Evolutionary conservation across 2,113 vertebrate species (phyloP).

Genomic region (Leptosomus discolor): DNA sequence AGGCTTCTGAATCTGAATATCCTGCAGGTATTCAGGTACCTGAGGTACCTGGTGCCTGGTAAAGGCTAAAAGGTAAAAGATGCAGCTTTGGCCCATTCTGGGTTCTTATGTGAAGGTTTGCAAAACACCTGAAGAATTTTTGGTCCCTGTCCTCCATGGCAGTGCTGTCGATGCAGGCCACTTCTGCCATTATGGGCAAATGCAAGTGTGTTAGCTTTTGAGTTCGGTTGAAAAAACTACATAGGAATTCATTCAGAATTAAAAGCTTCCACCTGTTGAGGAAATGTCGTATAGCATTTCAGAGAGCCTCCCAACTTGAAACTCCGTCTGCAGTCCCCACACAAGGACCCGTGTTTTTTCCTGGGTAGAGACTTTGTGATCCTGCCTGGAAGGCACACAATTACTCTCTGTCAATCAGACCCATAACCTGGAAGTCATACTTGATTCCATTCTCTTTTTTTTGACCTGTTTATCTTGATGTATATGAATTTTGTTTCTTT

Average conservation of each 20-base stretch:
- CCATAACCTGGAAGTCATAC: background rate
- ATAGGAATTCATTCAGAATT: background rate
- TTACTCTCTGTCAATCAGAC: background rate
- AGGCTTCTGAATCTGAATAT: background rate
- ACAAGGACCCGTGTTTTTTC: conserved; percentile 4
- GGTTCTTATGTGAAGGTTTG: background rate
- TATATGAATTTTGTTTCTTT: conserved; percentile 10
- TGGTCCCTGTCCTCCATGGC: background rate
- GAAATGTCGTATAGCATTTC: background rate
- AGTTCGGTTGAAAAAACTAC: background rate
- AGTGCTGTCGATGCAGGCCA: background rate
- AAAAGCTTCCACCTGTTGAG: conserved; percentile 1
- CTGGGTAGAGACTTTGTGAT: background rate
- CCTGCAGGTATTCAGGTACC: no score
- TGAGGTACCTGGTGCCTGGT: no score
- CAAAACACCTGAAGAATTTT: background rate
- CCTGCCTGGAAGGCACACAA: background rate
- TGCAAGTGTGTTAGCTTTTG: background rate
- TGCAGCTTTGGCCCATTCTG: background rate
- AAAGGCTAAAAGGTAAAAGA: background rate
- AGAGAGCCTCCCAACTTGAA: background rate
- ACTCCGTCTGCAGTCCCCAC: background rate
- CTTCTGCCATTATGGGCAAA: background rate
- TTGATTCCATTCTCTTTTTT: background rate
- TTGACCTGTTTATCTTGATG: background rate